These are phyloP conservation scores for Conus betulinus DNA, from an alignment of 1,140 invertebrate species.

Conservation along the genomic window DNA sequence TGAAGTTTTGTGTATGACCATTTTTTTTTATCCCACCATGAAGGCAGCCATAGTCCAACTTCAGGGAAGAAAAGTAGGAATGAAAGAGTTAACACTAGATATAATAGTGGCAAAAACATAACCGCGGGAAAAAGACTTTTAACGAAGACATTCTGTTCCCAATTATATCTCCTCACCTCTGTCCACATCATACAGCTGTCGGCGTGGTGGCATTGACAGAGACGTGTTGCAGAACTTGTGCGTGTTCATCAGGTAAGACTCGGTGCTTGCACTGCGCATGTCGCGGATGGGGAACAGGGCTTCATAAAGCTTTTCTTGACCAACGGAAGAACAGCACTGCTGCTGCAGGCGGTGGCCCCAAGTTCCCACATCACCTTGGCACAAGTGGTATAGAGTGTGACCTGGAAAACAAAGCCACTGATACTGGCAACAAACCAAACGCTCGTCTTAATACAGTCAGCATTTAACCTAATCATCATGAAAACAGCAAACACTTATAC, in stretches of 20 bases:
- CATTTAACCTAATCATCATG: no score
- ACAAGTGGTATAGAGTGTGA: constrained; percentile 77
- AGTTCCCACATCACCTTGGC: constrained; percentile 74
- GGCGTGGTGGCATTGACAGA: constrained; percentile 59
- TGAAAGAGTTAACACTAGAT: no score
- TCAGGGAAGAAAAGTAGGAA: no score
- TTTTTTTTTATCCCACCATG: no score
- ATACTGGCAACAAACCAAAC: background rate
- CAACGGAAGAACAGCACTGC: constrained; percentile 59
- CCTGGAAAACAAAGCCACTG: constrained; percentile 66
- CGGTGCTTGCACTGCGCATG: constrained; percentile 50
- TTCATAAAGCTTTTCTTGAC: constrained; percentile 66
- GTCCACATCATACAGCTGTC: constrained; percentile 66
- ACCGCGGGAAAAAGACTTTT: no score
- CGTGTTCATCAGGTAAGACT: constrained; percentile 65
- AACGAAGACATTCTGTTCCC: no score
- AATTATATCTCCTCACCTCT: constrained; percentile 52
- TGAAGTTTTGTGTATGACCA: no score
- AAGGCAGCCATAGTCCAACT: no score
- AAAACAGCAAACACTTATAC: no score
- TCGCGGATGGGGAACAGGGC: constrained; percentile 63
- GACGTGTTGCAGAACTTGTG: constrained; percentile 56
- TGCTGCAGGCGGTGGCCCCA: constrained; percentile 68
- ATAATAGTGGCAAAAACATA: no score
- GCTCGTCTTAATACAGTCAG: background rate